phyloP scores from a whole-genome alignment of 30 jellyfish, hydroid and myxozoan genomes.

The Pseudorhiza aurosa region DNA sequence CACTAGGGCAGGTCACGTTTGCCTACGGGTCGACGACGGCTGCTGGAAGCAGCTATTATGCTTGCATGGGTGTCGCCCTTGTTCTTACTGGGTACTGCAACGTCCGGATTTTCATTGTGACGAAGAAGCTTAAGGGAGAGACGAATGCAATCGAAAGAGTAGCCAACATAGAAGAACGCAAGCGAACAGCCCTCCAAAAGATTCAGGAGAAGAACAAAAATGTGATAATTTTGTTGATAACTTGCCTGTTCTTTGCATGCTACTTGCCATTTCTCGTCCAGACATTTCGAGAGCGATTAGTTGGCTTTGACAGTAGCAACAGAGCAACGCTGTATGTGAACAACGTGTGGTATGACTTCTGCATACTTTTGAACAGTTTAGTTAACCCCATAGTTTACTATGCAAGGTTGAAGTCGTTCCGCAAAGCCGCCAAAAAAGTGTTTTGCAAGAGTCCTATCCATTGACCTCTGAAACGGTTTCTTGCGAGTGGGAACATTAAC shows the following conservation, averaged over 20 bases:
- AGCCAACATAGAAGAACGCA: background rate
- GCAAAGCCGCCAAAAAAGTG: background rate
- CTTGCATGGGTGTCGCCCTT: background rate
- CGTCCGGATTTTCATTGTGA: background rate
- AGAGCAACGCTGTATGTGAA: background rate
- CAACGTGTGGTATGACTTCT: background rate
- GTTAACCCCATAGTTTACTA: slow-evolving; percentile 11
- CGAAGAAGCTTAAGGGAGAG: background rate
- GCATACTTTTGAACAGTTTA: background rate
- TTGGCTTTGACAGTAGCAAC: background rate
- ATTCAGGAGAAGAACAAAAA: background rate
- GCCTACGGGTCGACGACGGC: too few species aligned
- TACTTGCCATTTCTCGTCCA: background rate
- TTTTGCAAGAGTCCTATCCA: background rate
- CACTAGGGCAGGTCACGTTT: too few species aligned
- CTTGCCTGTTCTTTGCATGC: background rate
- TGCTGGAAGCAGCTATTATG: too few species aligned
- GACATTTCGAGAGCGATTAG: background rate
- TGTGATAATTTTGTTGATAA: background rate
- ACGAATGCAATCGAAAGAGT: background rate
- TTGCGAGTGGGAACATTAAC: too few species aligned
- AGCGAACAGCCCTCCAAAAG: too few species aligned
- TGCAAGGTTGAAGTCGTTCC: background rate
- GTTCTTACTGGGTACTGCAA: background rate
- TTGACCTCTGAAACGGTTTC: too few species aligned